Percentiles rank a stretch among this genome's conserved stretches.
These are phyloP conservation scores for Hybos culiciformis DNA, from an alignment of 2,888 invertebrate species.

Conservation along the genomic window DNA sequence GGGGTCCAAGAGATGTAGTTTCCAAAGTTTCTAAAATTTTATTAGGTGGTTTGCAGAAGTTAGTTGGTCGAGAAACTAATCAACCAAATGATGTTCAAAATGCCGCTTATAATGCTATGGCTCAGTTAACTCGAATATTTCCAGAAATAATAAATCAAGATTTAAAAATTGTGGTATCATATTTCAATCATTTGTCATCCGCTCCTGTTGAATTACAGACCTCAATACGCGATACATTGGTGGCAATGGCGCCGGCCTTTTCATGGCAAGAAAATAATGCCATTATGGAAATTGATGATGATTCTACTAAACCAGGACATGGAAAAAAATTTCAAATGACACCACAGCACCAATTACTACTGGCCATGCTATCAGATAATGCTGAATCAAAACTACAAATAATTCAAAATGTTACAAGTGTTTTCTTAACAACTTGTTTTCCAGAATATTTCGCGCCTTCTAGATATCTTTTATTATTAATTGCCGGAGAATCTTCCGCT, in stretches of 20 bases:
- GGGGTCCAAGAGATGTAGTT: slow-evolving; percentile 29
- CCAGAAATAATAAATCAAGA: slow-evolving; percentile 53
- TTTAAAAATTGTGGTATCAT: slow-evolving; percentile 36
- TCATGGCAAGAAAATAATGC: slow-evolving; percentile 29
- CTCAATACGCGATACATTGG: slow-evolving; percentile 52
- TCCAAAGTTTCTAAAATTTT: slow-evolving; percentile 32
- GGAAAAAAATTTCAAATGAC: slow-evolving; percentile 27
- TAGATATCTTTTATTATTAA: slow-evolving; percentile 64
- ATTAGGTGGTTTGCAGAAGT: slow-evolving; percentile 30
- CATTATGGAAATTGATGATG: slow-evolving; percentile 21
- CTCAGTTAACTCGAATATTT: slow-evolving; percentile 38
- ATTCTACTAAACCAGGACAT: neutral
- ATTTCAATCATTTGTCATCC: slow-evolving; percentile 30
- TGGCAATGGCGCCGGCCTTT: slow-evolving; percentile 54
- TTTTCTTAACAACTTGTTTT: slow-evolving; percentile 70
- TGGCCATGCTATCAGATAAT: slow-evolving; percentile 56
- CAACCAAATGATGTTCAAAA: slow-evolving; percentile 38
- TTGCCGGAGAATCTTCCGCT: slow-evolving; percentile 65
- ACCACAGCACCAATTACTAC: slow-evolving; percentile 38
- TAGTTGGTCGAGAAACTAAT: slow-evolving; percentile 28
- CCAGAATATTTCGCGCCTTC: slow-evolving; percentile 70
- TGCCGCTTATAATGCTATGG: slow-evolving; percentile 33
- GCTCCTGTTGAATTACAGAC: slow-evolving; percentile 41
- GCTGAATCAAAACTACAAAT: slow-evolving; percentile 64
- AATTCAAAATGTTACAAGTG: slow-evolving; percentile 69